Evolutionary conservation across 2,797 vertebrate species (phyloP).

Genomic region (Furcifer pardalis): DNA sequence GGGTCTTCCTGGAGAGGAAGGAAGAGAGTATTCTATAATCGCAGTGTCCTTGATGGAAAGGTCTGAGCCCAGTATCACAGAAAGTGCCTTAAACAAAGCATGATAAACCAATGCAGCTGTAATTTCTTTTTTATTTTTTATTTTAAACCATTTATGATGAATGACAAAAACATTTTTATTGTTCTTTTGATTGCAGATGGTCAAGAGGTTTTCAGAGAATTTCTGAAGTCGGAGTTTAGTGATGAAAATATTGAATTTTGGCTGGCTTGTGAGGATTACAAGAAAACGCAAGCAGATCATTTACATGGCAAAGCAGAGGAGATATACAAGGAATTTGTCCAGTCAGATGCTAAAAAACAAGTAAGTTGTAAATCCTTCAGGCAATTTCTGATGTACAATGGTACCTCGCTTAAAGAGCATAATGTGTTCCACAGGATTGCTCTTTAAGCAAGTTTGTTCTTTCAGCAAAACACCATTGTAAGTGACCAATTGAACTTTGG

Average conservation of each 20-base stretch:
- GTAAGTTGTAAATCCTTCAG: constrained; percentile 56
- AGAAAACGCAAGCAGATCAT: constrained; percentile 72
- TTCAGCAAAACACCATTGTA: too few relatives aligned
- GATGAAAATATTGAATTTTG: constrained; percentile 83
- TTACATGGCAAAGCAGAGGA: constrained; percentile 75
- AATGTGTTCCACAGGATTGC: too few relatives aligned
- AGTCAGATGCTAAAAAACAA: constrained; percentile 77
- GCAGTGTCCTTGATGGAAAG: not conserved
- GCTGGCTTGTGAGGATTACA: constrained; percentile 82
- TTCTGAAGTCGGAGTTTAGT: constrained; percentile 80
- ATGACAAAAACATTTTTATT: not conserved
- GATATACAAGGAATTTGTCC: constrained; percentile 79
- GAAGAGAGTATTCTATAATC: not conserved
- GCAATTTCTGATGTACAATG: not conserved
- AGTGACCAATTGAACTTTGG: too few relatives aligned
- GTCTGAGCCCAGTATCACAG: not conserved
- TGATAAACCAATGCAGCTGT: not conserved
- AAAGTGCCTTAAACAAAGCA: not conserved
- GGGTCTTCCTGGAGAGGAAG: not conserved
- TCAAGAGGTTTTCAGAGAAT: constrained; percentile 73
- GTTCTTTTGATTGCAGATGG: constrained; percentile 68
- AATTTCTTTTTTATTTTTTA: not conserved
- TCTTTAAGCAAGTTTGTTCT: too few relatives aligned
- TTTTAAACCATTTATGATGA: constrained; percentile 21
- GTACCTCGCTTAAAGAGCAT: too few relatives aligned